Evolutionary conservation across 2,113 vertebrate species (phyloP).

Genomic region (Psammodynastes pulverulentus): DNA sequence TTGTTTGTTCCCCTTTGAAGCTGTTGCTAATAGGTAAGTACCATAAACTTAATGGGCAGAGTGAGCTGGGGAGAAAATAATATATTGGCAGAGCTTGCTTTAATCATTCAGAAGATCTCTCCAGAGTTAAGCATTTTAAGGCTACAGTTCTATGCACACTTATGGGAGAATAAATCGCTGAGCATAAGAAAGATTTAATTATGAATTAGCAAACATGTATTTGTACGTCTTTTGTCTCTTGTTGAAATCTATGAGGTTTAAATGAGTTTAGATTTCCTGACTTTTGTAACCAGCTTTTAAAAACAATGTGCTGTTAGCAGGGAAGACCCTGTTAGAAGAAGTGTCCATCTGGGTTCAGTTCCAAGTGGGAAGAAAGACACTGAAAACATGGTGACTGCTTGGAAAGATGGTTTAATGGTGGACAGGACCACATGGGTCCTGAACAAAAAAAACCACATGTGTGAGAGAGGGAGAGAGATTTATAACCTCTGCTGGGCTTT

Average conservation of each 20-base stretch:
- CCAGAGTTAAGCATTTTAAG: not conserved
- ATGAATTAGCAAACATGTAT: not conserved
- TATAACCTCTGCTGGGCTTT: no score
- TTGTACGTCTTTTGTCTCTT: not conserved
- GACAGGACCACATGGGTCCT: no score
- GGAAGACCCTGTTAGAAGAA: no score
- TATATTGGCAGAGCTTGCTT: constrained; percentile 4
- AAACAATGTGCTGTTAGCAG: not conserved
- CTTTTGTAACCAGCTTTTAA: not conserved
- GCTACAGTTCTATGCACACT: not conserved
- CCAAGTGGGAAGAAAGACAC: no score
- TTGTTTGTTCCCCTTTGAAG: constrained; percentile 45
- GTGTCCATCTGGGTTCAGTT: no score
- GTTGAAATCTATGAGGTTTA: not conserved
- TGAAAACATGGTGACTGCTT: no score
- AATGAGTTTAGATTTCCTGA: not conserved
- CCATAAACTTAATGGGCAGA: constrained; percentile 15
- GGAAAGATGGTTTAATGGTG: no score
- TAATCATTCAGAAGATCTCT: constrained; percentile 1
- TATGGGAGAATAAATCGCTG: not conserved
- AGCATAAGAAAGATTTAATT: not conserved
- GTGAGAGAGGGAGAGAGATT: no score
- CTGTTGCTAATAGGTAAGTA: constrained; percentile 46
- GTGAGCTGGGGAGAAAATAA: constrained; percentile 3
- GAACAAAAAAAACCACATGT: no score